Base-by-base conservation (phyloP, 2,113 vertebrate species). In the Dicaeum eximium region DNA sequence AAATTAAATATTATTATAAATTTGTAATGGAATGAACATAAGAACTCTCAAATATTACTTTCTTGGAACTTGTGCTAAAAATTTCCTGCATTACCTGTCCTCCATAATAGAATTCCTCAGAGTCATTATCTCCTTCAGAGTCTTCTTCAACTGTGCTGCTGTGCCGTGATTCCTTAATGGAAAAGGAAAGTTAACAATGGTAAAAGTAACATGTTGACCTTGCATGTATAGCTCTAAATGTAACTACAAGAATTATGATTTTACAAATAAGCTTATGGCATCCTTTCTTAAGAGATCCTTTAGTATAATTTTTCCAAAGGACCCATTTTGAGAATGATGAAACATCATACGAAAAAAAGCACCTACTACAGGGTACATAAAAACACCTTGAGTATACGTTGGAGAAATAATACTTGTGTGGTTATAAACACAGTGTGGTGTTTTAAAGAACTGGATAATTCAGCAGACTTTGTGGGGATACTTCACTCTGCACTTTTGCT, bases 61-160 rank as follows among this genome's bases (percentile, higher is more conserved):
- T 64, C 6, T 42, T 45, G 33, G 42, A 86, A 70, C 15, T 16
- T 44, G 24, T 19, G 5, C 17, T 24, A 82, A 83, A 80, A 47
- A 54, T 9, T 15, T 51, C 4, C 10, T 38, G 37, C 40, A 95
- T 98, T 97, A 98, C 99, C 98, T 99, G 99, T 87, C 98, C 98
- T 90, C 98, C 98, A 86, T 99, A 99, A 97, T 99, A 99, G 96
- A 99, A 99, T 84, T 99, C 99, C 90, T 99, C 99, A 18, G 98
- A 99, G 92, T 99, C 98, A 94, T 99, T 99, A 93, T 99, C 99
- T 18, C 98, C 99, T 97, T 99, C 99, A 48, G 99, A 99, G 95
- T 99, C 98, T 86, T 99, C 99, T 92, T 99, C 99, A 97, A 99
- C 97, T 53, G 98, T 96, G 95, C 98, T 99, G 85, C 97, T 98